A percentile compares a stretch with the other conserved stretches of the same genome.
Evolutionary conservation across 2,797 vertebrate species (phyloP).

Genomic region (Anguilla pacifica): DNA sequence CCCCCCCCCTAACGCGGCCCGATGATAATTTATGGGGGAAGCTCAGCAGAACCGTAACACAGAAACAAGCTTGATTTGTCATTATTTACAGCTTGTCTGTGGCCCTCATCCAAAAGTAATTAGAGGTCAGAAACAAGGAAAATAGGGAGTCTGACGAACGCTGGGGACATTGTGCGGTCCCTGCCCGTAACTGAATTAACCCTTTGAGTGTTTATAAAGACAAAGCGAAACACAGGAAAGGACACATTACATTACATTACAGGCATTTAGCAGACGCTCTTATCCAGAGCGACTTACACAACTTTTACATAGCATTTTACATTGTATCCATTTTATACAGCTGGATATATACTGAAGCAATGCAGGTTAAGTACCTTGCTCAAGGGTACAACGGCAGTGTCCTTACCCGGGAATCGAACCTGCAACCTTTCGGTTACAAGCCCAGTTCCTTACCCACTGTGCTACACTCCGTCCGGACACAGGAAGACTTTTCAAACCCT

Average conservation of each 20-base stretch:
- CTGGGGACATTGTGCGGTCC: conserved; percentile 51
- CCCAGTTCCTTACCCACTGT: no score
- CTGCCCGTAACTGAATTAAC: conserved; percentile 65
- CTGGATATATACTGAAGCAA: no score
- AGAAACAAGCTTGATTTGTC: conserved; percentile 55
- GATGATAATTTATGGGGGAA: neutral
- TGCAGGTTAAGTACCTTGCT: no score
- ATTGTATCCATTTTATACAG: no score
- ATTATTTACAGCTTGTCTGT: conserved; percentile 65
- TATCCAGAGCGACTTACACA: no score
- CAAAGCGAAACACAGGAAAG: conserved; percentile 58
- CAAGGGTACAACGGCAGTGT: no score
- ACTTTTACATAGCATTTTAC: no score
- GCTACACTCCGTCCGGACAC: no score
- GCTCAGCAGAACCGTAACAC: neutral
- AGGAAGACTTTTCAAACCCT: conserved; percentile 37
- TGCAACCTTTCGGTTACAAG: no score
- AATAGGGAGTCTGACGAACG: conserved; percentile 9
- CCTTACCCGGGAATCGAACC: no score
- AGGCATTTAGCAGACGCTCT: no score
- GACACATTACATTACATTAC: no score
- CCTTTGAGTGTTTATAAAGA: conserved; percentile 67
- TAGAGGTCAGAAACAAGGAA: conserved; percentile 60
- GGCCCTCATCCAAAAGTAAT: conserved; percentile 66
- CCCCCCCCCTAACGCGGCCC: conserved; percentile 1